Base-by-base conservation (phyloP, 1,140 invertebrate species). In the Drosophila miranda region DNA sequence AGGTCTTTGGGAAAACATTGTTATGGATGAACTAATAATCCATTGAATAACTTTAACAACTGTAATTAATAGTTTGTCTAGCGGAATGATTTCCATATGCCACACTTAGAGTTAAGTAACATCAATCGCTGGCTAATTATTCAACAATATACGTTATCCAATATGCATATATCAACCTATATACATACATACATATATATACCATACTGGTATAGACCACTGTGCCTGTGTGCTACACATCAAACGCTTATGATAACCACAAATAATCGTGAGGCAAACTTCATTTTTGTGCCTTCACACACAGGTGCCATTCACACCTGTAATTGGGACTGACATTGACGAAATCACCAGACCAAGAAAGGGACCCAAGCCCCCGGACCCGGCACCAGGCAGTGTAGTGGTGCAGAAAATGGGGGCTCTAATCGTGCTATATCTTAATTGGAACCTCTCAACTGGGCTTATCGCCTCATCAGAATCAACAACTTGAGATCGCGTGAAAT, bases 301-400 rank as follows among this genome's bases (percentile, higher is more conserved):
- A 60, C 21, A 50, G 42, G 42, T 52, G 30, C 23, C 78, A 78
- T 75, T 79, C 23, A 55, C 77, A 79, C 59, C 59, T 80, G 19
- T 45, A 50, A 64, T 79, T 75, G 51, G 64, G 55, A 76, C 26
- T 44, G 58, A 30, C 60, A 58, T 75, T 58, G 53, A 42, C 19
- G 46, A 28, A 51, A 34, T 46, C 74, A 57, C 41, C 41, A 42
- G 74, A 70, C 23, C 23, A 19, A 19, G 19, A 19, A 19, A 19
- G 19, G 19, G 19, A 1, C 19, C 19, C 2, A 19, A 1, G 19
- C 19, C 48, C 14, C 8, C 7, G 19, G 1, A 19, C 44, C 7
- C 8, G 14, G 16, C 16, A 19, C 43, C 7, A 19, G 3, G 28
- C 28, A 60, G 30, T 19, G 3, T n/a, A 50, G 44, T 50, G n/a